Evolutionary conservation across 2,113 vertebrate species (phyloP).

Genomic region (Ceratotherium simum): DNA sequence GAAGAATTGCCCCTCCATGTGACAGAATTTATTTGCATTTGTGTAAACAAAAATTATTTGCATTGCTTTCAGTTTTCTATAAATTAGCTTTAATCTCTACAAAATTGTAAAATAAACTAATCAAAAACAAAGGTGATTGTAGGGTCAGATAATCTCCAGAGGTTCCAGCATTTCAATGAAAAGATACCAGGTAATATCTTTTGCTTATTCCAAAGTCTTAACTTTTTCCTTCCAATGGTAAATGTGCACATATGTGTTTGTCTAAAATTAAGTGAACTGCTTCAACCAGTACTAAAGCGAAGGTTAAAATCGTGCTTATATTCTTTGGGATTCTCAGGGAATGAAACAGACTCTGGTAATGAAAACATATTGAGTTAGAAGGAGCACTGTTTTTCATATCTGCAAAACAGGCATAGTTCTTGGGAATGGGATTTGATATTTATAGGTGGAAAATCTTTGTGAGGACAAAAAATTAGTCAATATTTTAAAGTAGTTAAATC

Average conservation of each 20-base stretch:
- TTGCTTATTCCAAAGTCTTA: neutral
- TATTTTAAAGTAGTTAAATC: slow-evolving; percentile 10
- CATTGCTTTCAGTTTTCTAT: neutral
- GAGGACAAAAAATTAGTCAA: slow-evolving; percentile 39
- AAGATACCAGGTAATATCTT: neutral
- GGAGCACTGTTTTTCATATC: neutral
- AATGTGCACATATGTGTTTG: neutral
- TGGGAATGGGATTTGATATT: neutral
- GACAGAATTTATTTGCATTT: neutral
- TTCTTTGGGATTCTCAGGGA: slow-evolving; percentile 44
- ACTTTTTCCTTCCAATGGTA: neutral
- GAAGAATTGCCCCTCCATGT: neutral
- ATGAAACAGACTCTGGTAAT: slow-evolving; percentile 6
- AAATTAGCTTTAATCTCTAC: slow-evolving; percentile 4
- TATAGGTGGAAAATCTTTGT: slow-evolving; percentile 29
- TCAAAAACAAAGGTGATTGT: neutral
- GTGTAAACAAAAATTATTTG: neutral
- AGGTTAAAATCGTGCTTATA: neutral
- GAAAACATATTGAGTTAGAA: slow-evolving; percentile 32
- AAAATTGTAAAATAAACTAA: slow-evolving; percentile 2
- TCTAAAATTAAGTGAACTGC: slow-evolving; percentile 12
- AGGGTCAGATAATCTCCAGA: neutral
- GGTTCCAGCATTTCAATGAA: neutral
- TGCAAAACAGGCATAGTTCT: neutral
- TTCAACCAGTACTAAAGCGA: neutral